Percentiles rank a stretch among this genome's conserved stretches.
These are phyloP conservation scores for Lerista edwardsae DNA, from an alignment of 2,797 vertebrate genomes.

Conservation along the genomic window DNA sequence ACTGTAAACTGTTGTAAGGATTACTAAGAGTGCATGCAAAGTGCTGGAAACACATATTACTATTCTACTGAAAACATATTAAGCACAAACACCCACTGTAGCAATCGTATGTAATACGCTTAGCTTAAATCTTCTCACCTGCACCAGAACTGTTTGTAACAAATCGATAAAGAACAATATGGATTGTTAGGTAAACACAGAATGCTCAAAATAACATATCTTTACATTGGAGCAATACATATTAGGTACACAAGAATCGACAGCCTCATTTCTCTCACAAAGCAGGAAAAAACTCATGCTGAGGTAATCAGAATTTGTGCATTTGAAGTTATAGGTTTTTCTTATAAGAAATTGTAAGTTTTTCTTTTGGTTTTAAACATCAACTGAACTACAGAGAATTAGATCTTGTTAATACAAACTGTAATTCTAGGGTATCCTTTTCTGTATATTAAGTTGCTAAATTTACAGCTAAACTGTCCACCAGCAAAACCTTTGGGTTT, in stretches of 20 bases:
- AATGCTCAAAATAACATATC: background rate
- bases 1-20: background rate
- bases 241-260: background rate
- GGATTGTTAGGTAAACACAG: background rate
- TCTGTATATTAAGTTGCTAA: slow-evolving; percentile 45
- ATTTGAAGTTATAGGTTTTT: background rate
- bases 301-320: background rate
- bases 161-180: background rate
- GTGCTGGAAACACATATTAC: background rate
- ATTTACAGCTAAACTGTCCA: slow-evolving; percentile 22
- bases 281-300: background rate
- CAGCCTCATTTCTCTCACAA: background rate
- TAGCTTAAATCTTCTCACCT: background rate
- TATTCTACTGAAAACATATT: background rate
- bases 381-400: slow-evolving; percentile 55
- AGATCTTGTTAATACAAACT: slow-evolving; percentile 63
- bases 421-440: slow-evolving; percentile 28
- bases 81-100: too few relatives aligned
- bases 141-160: background rate
- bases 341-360: too few relatives aligned
- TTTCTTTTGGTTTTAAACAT: slow-evolving; percentile 5
- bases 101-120: background rate
- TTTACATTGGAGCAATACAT: background rate
- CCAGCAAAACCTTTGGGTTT: slow-evolving; percentile 46
- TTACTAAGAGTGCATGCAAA: background rate